phyloP scores from a whole-genome alignment of 2,888 invertebrate species.

The Neoaliturus tenellus region DNA sequence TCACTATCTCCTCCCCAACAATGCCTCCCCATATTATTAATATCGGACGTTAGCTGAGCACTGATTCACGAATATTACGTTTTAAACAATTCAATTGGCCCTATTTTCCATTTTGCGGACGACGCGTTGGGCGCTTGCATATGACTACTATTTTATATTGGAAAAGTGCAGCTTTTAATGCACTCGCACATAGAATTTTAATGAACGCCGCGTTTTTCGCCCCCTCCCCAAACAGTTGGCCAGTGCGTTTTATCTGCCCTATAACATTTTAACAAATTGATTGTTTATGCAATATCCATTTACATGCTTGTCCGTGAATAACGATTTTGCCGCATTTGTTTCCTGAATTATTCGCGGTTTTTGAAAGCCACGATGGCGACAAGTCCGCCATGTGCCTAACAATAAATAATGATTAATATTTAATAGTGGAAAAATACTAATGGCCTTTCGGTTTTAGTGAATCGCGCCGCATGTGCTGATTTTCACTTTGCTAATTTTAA shows the following conservation, averaged over 20 bases:
- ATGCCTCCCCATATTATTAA: slow-evolving; percentile 18
- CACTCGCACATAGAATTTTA: slow-evolving; percentile 60
- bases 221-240: neutral
- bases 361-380: slow-evolving; percentile 39
- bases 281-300: slow-evolving; percentile 59
- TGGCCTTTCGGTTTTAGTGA: slow-evolving; percentile 50
- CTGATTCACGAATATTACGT: slow-evolving; percentile 31
- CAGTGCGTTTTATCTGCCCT: slow-evolving; percentile 50
- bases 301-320: slow-evolving; percentile 54
- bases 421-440: slow-evolving; percentile 47
- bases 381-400: slow-evolving; percentile 6
- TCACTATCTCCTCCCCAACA: neutral
- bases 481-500: slow-evolving; percentile 53
- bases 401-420: slow-evolving; percentile 49
- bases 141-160: slow-evolving; percentile 51
- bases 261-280: slow-evolving; percentile 60
- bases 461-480: slow-evolving; percentile 8
- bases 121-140: neutral
- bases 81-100: slow-evolving; percentile 55
- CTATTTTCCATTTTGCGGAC: slow-evolving; percentile 47
- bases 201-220: slow-evolving; percentile 56
- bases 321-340: slow-evolving; percentile 53
- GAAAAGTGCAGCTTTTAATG: slow-evolving; percentile 61
- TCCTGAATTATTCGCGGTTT: slow-evolving; percentile 54
- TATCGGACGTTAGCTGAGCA: neutral